phyloP scores from a whole-genome alignment of 1,140 invertebrate genomes.

The Globodera rostochiensis region DNA sequence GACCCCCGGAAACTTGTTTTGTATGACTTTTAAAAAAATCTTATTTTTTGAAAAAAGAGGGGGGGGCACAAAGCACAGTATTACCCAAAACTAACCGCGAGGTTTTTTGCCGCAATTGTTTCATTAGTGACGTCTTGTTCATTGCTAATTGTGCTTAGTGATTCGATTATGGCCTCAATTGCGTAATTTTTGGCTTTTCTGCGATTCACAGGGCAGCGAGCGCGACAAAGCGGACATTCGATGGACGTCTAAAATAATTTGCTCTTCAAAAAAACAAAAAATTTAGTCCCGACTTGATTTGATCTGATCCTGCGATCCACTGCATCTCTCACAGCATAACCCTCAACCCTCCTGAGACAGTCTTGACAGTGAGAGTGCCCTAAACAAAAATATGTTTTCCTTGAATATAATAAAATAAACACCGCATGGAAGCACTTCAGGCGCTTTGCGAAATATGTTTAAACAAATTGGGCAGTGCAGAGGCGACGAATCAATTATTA shows the following conservation, averaged over 20 bases:
- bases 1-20: too few species aligned
- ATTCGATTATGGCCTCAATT: conserved; percentile 36
- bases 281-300: not conserved
- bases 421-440: conserved; percentile 37
- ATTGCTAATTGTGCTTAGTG: conserved; percentile 24
- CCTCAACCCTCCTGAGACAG: conserved; percentile 20
- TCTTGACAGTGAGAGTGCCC: conserved; percentile 34
- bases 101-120: conserved; percentile 37
- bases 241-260: conserved; percentile 14
- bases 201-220: not conserved
- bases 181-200: conserved; percentile 26
- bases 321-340: not conserved
- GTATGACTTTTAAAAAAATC: too few species aligned
- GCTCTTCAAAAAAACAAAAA: not conserved
- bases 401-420: not conserved
- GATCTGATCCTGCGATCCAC: not conserved
- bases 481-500: conserved; percentile 39
- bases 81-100: conserved; percentile 33
- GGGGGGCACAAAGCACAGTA: too few species aligned
- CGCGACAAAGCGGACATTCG: conserved; percentile 38
- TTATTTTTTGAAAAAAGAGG: too few species aligned
- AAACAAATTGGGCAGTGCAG: conserved; percentile 41
- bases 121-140: conserved; percentile 18
- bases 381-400: not conserved
- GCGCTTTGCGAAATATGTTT: conserved; percentile 28